phyloP scores from a whole-genome alignment of 2,797 vertebrate genomes.

The Hemibagrus guttatus region DNA sequence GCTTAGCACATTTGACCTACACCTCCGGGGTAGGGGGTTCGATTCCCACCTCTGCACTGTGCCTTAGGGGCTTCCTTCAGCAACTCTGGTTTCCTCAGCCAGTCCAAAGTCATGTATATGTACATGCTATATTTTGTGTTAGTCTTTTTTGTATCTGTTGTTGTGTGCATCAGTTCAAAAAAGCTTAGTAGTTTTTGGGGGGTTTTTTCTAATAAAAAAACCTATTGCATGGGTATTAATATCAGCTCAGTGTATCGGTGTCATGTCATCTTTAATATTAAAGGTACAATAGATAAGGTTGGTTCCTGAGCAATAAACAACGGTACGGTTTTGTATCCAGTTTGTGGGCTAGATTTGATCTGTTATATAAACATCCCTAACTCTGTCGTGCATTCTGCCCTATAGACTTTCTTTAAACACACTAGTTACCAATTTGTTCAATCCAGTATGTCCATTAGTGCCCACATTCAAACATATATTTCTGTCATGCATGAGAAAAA shows the following conservation, averaged over 20 bases:
- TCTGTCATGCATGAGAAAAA: conserved; percentile 6
- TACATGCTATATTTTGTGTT: not conserved
- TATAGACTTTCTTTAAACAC: not conserved
- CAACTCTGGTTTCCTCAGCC: too few species aligned
- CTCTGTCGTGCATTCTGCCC: not conserved
- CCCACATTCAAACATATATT: not conserved
- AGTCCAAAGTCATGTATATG: too few species aligned
- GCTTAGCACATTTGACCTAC: too few species aligned
- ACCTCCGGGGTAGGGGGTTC: too few species aligned
- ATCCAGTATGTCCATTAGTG: not conserved
- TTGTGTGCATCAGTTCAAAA: not conserved
- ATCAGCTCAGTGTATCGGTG: not conserved
- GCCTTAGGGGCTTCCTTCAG: too few species aligned
- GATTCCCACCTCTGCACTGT: too few species aligned
- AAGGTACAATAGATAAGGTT: not conserved
- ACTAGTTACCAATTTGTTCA: not conserved
- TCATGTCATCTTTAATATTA: not conserved
- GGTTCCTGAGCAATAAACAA: not conserved
- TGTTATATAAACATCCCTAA: not conserved
- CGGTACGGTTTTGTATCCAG: not conserved
- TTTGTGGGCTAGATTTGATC: not conserved
- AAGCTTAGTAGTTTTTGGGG: not conserved
- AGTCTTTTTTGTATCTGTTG: not conserved
- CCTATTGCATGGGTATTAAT: too few species aligned
- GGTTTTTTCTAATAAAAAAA: not conserved